These are phyloP conservation scores for Pseudorhombus dupliciocellatus DNA, from an alignment of 2,113 vertebrate species.

Conservation along the genomic window DNA sequence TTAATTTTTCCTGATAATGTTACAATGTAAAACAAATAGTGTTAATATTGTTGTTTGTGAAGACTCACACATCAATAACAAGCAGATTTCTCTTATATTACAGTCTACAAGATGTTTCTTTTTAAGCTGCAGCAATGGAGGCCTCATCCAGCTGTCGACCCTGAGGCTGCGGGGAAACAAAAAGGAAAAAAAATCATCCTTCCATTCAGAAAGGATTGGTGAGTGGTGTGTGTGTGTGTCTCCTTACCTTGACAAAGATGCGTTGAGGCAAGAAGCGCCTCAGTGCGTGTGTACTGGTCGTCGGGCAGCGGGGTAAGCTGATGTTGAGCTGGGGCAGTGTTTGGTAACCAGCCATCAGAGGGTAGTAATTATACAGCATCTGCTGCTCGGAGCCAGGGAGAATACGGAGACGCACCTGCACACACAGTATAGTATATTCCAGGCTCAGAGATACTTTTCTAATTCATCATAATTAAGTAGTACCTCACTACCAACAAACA, in stretches of 20 bases:
- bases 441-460: no score
- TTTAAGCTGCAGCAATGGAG: constrained; percentile 89
- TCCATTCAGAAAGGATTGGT: neutral
- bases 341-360: constrained; percentile 97
- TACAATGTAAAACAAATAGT: constrained; percentile 52
- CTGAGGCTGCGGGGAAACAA: constrained; percentile 86
- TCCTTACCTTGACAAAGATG: constrained; percentile 99
- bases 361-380: constrained; percentile 96
- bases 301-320: constrained; percentile 86
- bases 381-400: constrained; percentile 92
- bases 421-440: neutral
- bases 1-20: constrained; percentile 8
- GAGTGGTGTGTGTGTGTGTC: neutral
- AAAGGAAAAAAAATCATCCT: neutral
- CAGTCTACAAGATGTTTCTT: constrained; percentile 18
- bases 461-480: no score
- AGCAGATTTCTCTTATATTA: constrained; percentile 32
- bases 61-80: constrained; percentile 32
- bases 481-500: no score
- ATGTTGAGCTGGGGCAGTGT: constrained; percentile 91
- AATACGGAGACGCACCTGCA: constrained; percentile 91
- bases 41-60: constrained; percentile 41
- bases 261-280: constrained; percentile 91
- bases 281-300: constrained; percentile 85
- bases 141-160: constrained; percentile 87